Conservation (phyloP, 2,888 invertebrate genomes). For the Homarus gammarus region DNA sequence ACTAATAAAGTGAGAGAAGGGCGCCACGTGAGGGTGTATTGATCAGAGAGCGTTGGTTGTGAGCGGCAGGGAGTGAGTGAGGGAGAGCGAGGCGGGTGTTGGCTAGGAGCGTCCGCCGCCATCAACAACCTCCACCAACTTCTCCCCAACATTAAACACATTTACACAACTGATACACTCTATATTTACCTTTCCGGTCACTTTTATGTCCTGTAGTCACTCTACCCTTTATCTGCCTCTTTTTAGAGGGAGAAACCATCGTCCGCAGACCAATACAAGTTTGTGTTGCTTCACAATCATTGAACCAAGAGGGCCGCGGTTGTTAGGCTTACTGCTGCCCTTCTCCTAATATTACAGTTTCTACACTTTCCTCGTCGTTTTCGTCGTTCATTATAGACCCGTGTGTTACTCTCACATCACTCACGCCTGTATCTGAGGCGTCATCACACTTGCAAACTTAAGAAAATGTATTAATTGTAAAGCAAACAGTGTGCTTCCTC, state of each 20-base stretch:
- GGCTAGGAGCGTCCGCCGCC: conserved; percentile 60
- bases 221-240: conserved; percentile 74
- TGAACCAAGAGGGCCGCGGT: conserved; percentile 74
- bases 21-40: conserved; percentile 55
- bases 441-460: conserved; percentile 25
- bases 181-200: conserved; percentile 63
- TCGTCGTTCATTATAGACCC: conserved; percentile 62
- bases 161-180: background rate
- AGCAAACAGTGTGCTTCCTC: conserved; percentile 43
- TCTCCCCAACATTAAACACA: background rate
- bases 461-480: conserved; percentile 30
- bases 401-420: conserved; percentile 44
- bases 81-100: conserved; percentile 62
- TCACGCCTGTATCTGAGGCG: background rate
- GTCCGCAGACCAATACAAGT: conserved; percentile 73
- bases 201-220: conserved; percentile 56
- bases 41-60: conserved; percentile 59
- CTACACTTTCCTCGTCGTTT: conserved; percentile 60
- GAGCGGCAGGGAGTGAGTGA: conserved; percentile 45
- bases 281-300: conserved; percentile 73
- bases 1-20: conserved; percentile 38
- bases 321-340: conserved; percentile 64
- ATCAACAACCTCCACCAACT: conserved; percentile 37
- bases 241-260: conserved; percentile 75
- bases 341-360: conserved; percentile 48